Evolutionary conservation across 2,888 invertebrate genomes (phyloP).

Genomic region (Cerastis leucographa): DNA sequence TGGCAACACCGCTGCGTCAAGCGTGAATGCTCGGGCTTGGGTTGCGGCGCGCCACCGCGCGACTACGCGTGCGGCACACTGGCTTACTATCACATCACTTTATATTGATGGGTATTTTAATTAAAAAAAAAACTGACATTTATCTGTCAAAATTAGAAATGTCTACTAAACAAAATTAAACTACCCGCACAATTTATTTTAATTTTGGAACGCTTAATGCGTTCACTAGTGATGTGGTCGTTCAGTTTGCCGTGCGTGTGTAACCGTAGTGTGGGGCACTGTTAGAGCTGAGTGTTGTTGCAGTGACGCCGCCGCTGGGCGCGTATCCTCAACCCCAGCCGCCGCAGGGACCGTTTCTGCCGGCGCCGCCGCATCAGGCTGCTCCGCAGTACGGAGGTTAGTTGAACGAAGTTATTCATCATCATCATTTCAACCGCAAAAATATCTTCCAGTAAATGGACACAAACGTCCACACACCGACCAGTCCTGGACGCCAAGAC

Average conservation of each 20-base stretch:
- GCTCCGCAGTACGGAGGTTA: conserved; percentile 89
- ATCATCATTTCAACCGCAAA: background rate
- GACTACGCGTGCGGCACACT: conserved; percentile 51
- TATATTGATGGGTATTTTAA: conserved; percentile 55
- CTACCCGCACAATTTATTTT: conserved; percentile 26
- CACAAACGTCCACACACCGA: too few species aligned
- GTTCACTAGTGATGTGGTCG: conserved; percentile 49
- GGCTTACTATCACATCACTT: conserved; percentile 47
- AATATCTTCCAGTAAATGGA: background rate
- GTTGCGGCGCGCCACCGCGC: conserved; percentile 81
- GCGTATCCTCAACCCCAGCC: conserved; percentile 91
- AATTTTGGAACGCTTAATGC: conserved; percentile 15
- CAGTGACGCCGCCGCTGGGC: conserved; percentile 89
- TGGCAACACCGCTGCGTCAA: conserved; percentile 83
- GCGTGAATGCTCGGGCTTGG: conserved; percentile 91
- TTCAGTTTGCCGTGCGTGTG: conserved; percentile 49
- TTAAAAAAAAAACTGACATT: background rate
- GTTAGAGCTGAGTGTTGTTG: conserved; percentile 81
- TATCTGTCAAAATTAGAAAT: background rate
- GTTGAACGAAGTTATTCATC: conserved; percentile 1
- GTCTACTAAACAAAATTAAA: conserved; percentile 38
- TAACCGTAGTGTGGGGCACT: conserved; percentile 31
- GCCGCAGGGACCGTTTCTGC: conserved; percentile 91
- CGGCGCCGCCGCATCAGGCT: conserved; percentile 92
- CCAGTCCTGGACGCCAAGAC: background rate